A percentile compares a stretch with the other conserved stretches of the same genome.
phyloP scores from a whole-genome alignment of 64 coral and sea anemone genomes.

The Actinia equina region DNA sequence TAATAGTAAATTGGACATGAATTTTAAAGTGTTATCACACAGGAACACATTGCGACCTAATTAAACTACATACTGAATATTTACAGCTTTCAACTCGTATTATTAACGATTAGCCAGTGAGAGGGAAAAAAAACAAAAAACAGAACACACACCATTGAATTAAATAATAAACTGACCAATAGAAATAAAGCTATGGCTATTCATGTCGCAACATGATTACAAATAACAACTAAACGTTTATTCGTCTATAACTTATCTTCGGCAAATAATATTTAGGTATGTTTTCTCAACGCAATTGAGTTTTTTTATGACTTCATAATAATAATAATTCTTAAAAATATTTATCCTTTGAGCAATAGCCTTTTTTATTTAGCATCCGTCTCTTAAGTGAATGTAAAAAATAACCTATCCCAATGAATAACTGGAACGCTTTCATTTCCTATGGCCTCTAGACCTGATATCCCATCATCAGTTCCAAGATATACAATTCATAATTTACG shows the following conservation, averaged over 20 bases:
- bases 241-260: not conserved
- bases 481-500: not conserved
- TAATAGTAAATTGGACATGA: not conserved
- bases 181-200: not conserved
- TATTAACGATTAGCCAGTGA: not conserved
- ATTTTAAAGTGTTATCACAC: not conserved
- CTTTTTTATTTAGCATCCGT: not conserved
- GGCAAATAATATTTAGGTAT: not conserved
- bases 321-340: not conserved
- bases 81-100: not conserved
- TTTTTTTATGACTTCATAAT: not conserved
- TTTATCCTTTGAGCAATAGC: not conserved
- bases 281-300: not conserved
- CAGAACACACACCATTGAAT: not conserved
- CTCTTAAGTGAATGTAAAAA: not conserved
- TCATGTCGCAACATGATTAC: not conserved
- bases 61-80: constrained; percentile 11
- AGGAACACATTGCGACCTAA: not conserved
- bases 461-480: not conserved
- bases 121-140: not conserved
- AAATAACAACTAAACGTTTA: not conserved
- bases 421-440: not conserved
- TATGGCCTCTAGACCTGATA: not conserved
- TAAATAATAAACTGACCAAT: not conserved
- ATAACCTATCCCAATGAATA: not conserved